A percentile compares a stretch with the other conserved stretches of the same genome.
These are phyloP conservation scores for Phthorimaea operculella DNA, from an alignment of 1,140 invertebrate genomes.

Conservation along the genomic window DNA sequence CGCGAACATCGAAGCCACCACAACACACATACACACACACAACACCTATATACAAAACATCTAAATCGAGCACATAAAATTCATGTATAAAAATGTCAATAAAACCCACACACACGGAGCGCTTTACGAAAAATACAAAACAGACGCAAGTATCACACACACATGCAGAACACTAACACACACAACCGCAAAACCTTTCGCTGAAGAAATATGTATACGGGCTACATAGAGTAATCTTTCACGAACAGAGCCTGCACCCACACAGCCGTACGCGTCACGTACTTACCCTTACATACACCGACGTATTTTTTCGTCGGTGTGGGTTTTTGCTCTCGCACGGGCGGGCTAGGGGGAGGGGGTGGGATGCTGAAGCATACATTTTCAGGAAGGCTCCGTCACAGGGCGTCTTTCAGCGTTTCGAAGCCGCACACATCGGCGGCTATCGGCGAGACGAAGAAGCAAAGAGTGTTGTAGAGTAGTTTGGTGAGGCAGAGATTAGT, in stretches of 20 bases:
- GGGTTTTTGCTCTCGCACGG: constrained; percentile 23
- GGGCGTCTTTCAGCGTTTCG: constrained; percentile 61
- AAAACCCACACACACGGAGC: constrained; percentile 31
- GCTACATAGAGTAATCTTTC: constrained; percentile 50
- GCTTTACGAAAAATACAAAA: constrained; percentile 33
- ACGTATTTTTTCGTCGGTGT: constrained; percentile 48
- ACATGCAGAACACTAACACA: constrained; percentile 13
- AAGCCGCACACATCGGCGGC: constrained; percentile 57
- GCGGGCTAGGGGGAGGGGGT: constrained; percentile 14
- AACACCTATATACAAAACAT: constrained; percentile 24
- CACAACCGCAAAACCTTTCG: constrained; percentile 34
- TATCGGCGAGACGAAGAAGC: constrained; percentile 63
- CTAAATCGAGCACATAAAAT: constrained; percentile 42
- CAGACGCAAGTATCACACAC: constrained; percentile 21
- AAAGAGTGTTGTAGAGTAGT: constrained; percentile 44
- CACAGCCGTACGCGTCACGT: constrained; percentile 25
- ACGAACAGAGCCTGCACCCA: constrained; percentile 32
- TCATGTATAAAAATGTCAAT: constrained; percentile 64
- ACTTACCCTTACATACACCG: constrained; percentile 8
- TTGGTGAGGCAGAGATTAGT: constrained; percentile 23
- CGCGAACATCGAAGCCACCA: constrained; percentile 27
- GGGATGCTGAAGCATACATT: constrained; percentile 43
- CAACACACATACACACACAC: constrained; percentile 15
- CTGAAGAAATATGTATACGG: constrained; percentile 30
- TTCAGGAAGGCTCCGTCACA: constrained; percentile 60